Evolutionary conservation across 1,140 invertebrate species (phyloP), one percentile per base, ranked within the genome.

Genomic region (Meteorus sp.): DNA sequence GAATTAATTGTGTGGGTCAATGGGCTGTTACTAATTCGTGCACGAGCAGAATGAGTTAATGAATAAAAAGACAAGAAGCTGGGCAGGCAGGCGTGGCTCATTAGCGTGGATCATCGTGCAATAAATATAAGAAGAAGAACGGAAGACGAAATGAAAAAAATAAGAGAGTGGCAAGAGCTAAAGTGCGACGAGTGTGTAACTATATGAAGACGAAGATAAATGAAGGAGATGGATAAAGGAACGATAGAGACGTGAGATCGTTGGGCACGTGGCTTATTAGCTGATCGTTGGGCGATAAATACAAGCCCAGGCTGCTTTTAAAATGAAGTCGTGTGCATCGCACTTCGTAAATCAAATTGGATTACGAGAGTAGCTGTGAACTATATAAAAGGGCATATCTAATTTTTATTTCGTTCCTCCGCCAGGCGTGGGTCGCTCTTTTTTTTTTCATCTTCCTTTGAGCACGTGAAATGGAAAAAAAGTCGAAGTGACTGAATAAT

Each of bases 211-310:
- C 22, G 44, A 47, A 22, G 44, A 47, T 7, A 23, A 23, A 6
- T 9, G 19, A 23, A 20, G 11, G 20, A 47, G 19, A 47, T 20
- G 9, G 19, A 25, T 19, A 8, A 44, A 44, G 56, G 58, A 56
- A 60, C 54, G 60, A 63, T 39, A 57, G 51, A 51, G 50, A 35
- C 35, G 58, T 33, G 44, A 15, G 37, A 31, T 29, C 31, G 47
- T 20, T 8, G 15, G 61, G 54, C 56, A 22, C 44, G 17, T 45
- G 43, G 43, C 43, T 45, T 45, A 58, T 58, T 58, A 58, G 56
- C 56, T 47, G 56, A 58, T 58, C 56, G 47, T 51, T 58, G 56
- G 47, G 44, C 45, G 56, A 58, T 58, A 51, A 58, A 58, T 58
- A 58, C 51, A 58, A 58, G 13, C 56, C 29, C 20, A 23, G 17